Evolutionary conservation across 1,140 invertebrate species (phyloP).

Genomic region (Acyrthosiphon pisum): DNA sequence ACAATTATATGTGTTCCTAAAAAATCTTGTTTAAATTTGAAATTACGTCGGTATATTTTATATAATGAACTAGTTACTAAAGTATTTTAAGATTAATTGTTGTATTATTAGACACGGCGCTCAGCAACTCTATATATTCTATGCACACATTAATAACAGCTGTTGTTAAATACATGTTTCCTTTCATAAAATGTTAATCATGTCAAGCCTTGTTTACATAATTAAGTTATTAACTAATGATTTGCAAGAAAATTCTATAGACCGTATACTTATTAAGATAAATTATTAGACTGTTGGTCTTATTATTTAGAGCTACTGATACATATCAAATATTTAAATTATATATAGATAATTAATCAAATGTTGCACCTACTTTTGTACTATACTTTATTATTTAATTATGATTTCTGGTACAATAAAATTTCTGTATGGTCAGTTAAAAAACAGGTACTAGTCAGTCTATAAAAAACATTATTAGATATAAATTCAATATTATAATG

Average conservation of each 20-base stretch:
- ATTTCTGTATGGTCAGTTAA: background rate
- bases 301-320: background rate
- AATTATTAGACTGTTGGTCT: background rate
- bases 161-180: background rate
- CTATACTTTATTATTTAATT: background rate
- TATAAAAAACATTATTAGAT: background rate
- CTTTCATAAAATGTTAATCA: background rate
- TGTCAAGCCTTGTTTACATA: background rate
- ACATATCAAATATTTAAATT: background rate
- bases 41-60: background rate
- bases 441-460: no score
- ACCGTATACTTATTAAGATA: background rate
- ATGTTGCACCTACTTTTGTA: background rate
- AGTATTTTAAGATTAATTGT: constrained; percentile 6
- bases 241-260: background rate
- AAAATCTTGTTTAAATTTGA: background rate
- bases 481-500: background rate
- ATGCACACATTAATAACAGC: background rate
- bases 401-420: background rate
- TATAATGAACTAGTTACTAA: background rate
- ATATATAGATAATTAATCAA: constrained; percentile 10
- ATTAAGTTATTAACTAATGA: background rate
- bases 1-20: background rate
- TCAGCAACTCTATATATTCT: background rate
- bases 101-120: background rate